These are phyloP conservation scores for Garrulus glandarius DNA, from an alignment of 2,797 vertebrate genomes.

Conservation along the genomic window DNA sequence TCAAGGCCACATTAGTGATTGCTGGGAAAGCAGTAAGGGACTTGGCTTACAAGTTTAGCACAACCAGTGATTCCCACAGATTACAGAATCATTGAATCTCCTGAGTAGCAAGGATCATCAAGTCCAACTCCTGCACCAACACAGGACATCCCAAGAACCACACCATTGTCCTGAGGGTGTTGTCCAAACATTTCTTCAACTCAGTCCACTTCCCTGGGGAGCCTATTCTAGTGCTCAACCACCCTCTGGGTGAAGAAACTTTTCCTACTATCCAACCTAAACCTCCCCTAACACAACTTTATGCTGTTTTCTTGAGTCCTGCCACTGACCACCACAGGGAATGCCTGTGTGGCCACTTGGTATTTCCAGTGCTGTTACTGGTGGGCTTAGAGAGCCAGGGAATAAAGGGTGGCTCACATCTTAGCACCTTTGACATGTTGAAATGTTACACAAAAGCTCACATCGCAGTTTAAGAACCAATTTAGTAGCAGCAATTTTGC, in stretches of 20 bases:
- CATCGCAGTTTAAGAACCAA: background rate
- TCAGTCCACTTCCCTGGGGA: background rate
- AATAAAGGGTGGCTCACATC: background rate
- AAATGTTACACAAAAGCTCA: background rate
- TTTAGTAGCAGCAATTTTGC: background rate
- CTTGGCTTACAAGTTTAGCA: background rate
- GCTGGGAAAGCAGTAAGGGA: background rate
- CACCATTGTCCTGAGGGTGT: background rate
- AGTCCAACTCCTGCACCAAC: background rate
- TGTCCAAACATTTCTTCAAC: background rate
- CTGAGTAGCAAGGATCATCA: fast-evolving
- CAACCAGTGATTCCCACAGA: background rate
- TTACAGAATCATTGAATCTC: background rate
- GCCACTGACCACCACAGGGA: background rate
- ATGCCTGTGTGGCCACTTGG: too few relatives aligned
- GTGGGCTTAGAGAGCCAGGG: background rate
- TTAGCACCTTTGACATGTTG: background rate
- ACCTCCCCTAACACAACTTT: background rate
- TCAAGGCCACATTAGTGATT: fast-evolving
- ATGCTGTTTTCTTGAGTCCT: fast-evolving
- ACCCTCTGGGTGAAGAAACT: background rate
- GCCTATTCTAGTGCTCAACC: background rate
- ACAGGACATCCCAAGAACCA: background rate
- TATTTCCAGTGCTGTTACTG: fast-evolving
- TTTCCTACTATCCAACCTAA: background rate